Evolutionary conservation across 1,140 invertebrate species (phyloP), one percentile per base, ranked within the genome.

Genomic region (Drosophila neocordata): DNA sequence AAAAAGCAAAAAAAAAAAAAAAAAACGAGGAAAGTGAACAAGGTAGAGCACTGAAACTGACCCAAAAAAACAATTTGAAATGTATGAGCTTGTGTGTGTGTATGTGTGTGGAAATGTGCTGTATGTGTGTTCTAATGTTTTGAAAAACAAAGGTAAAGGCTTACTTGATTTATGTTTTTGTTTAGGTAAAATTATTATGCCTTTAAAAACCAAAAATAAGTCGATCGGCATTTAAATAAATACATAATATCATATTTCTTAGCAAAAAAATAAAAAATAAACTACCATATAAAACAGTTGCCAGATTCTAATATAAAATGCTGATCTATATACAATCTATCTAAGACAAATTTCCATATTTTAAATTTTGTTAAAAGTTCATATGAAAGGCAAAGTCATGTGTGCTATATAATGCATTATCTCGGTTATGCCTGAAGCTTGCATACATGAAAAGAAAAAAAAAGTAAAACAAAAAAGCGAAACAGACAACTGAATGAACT

Each of bases 1-100:
- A 48, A 48, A 48, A 48, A 48, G 2, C 15, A 18, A 48, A 48
- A 48, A 35, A 11, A 35, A 35, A 35, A 35, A 1, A 12, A 9
- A 35, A 35, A 11, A 48, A 31, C 24, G 4, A 31, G 5, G 5
- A 31, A 3, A 31, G 4, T 31, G 41, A 66, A 61, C 27, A 56
- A 66, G 56, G 73, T 60, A 87, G 73, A 77, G 78, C 77, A 68
- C 65, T 68, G 58, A 74, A 77, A 87, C 27, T 85, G 81, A 85
- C 81, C 81, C 81, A 85, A 87, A 85, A 87, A 87, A 85, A 85
- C 73, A 87, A 64, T 53, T 18, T 41, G 20, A 8, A 63, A 63
- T 53, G 27, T 52, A 13, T 27, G 22, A 24, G 22, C 2, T 24
- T 20, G 27, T 5, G 41, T 22, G 41, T 37, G 24, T 56, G 37